A percentile compares a stretch with the other conserved stretches of the same genome.
phyloP scores from a whole-genome alignment of 2,113 vertebrate species.

The Coregonus clupeaformis region DNA sequence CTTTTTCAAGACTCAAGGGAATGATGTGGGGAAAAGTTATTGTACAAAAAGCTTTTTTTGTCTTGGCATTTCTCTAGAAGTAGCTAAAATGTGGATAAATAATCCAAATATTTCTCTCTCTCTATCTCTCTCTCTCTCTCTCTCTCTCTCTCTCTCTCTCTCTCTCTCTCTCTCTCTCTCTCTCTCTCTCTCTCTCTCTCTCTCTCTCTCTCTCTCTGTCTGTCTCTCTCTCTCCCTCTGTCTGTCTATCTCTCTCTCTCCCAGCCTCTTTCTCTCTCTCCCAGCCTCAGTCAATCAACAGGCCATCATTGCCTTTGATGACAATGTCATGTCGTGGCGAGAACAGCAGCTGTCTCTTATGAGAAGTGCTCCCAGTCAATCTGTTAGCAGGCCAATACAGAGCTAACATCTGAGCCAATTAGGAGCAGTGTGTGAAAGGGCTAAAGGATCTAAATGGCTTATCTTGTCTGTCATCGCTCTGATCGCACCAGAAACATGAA shows the following conservation, averaged over 20 bases:
- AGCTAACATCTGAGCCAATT: conserved; percentile 62
- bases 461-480: conserved; percentile 52
- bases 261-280: conserved; percentile 49
- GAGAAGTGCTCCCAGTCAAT: conserved; percentile 69
- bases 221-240: too few relatives aligned
- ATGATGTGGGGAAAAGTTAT: too few relatives aligned
- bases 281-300: conserved; percentile 58
- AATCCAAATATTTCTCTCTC: neutral
- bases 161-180: conserved; percentile 14
- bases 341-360: conserved; percentile 72
- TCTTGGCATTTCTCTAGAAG: too few relatives aligned
- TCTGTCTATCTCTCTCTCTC: too few relatives aligned
- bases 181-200: conserved; percentile 10
- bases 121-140: conserved; percentile 8
- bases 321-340: conserved; percentile 59
- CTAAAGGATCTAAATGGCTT: conserved; percentile 61
- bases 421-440: conserved; percentile 52
- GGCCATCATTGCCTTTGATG: conserved; percentile 72
- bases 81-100: too few relatives aligned
- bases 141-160: conserved; percentile 17
- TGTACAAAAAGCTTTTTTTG: too few relatives aligned
- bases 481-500: conserved; percentile 45
- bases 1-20: too few relatives aligned
- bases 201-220: too few relatives aligned
- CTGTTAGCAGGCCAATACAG: conserved; percentile 65